Evolutionary conservation across 2,888 invertebrate genomes (phyloP), one percentile per base, ranked within the genome.

Genomic region (Fragum fragum): DNA sequence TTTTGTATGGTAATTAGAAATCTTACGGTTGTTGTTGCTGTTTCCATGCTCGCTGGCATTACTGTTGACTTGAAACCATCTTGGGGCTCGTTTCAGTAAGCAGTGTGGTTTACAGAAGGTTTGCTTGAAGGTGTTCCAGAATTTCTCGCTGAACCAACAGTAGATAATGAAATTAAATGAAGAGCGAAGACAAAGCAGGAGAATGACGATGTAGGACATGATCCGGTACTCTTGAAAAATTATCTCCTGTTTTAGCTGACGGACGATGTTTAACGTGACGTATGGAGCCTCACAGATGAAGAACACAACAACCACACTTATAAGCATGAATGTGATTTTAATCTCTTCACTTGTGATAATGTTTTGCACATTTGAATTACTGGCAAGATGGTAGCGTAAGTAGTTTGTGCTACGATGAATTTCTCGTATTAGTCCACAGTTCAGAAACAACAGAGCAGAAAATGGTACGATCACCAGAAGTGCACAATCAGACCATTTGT

Each of bases 121-220:
- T 76, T 89, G 81, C 86, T 93, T 93, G 83, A 93, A 91, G 5
- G 94, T 94, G 73, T 88, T 89, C 92, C 93, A 92, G 87, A 94
- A 94, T 80, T 92, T 93, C 84, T 94, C 94, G 74, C 93, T 93
- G 89, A 93, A 93, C 94, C 94, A 94, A 79, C 94, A 94, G 84
- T 94, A 94, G 2, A 94, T 85, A 63, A 94, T 89, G 79, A 94
- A 94, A 88, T 94, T 94, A 47, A 93, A 89, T 11, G 93, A 91
- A 0, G 93, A 93, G 79, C 94, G 92, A 21, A 93, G 75, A 2
- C 91, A 90, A 11, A 93, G 81, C 36, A 93, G 82, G 21, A 91
- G 74, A 14, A 83, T 70, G 1, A 86, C 86, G 11, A 87, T 72
- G 29, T 84, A 68, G 1, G 57, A 75, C 11, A 87, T 61, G n/a